Evolutionary conservation across 2,888 invertebrate species (phyloP).

Genomic region (Taenaris catops): DNA sequence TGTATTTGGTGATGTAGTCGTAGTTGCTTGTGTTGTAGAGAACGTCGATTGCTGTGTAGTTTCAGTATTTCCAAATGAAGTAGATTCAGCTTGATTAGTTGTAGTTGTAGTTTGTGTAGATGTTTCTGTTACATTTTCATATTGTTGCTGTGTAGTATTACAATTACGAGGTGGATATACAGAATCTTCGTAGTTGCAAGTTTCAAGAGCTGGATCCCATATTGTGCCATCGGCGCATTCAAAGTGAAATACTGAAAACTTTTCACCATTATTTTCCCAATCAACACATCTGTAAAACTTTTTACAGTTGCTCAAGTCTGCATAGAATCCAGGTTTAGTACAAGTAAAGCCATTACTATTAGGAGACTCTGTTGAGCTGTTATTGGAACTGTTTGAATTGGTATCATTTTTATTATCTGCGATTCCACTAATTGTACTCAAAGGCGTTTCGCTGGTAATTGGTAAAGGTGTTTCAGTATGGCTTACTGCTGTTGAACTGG

Average conservation of each 20-base stretch:
- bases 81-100: constrained; percentile 17
- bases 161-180: constrained; percentile 80
- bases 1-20: constrained; percentile 26
- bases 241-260: constrained; percentile 82
- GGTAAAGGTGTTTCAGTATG: constrained; percentile 14
- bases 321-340: constrained; percentile 80
- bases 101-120: constrained; percentile 26
- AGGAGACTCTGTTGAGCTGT: constrained; percentile 41
- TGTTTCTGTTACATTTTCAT: constrained; percentile 31
- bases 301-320: constrained; percentile 80
- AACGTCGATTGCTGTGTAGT: constrained; percentile 24
- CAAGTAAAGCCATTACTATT: constrained; percentile 54
- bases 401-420: constrained; percentile 35
- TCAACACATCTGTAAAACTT: constrained; percentile 84
- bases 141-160: constrained; percentile 46
- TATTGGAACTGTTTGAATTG: constrained; percentile 34
- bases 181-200: constrained; percentile 84
- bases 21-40: constrained; percentile 17
- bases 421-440: constrained; percentile 20
- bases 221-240: constrained; percentile 85
- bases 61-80: constrained; percentile 21
- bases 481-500: constrained; percentile 23
- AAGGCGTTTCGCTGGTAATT: constrained; percentile 22
- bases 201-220: constrained; percentile 83
- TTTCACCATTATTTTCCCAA: constrained; percentile 74